Base-by-base conservation (phyloP, 2,888 invertebrate species). In the Netelia virgata region DNA sequence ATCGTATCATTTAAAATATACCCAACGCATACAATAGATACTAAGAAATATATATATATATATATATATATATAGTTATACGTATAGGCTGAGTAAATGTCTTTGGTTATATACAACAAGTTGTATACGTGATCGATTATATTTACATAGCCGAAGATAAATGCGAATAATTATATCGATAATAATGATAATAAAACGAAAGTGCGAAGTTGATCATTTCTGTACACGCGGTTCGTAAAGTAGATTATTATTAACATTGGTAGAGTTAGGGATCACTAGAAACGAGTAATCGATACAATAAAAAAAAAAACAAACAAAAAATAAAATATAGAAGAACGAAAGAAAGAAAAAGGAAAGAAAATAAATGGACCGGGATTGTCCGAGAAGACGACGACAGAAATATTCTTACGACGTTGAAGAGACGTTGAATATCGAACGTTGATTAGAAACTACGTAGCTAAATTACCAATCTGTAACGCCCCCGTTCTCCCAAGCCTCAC, bases 31-130 rank as follows among this genome's bases (percentile, higher is more conserved):
- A 23, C 23, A 3, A 23, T 23, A 23, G 53, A n/a, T 70, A 82
- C 11, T 57, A 79, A 23, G 59, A 18, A 75, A 61, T 66, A 73
- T 57, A 73, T 81, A 78, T 53, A 82, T 47, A 50, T 63, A 82
- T 76, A 80, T 64, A 83, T 68, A 73, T 63, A 82, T 72, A 68
- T 75, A 82, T 53, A 55, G 43, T 43, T 57, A 77, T 47, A 66
- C 79, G 73, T 79, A 47, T 68, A 77, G 70, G 76, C 77, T 84
- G 77, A 75, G 75, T 82, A 83, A 68, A 84, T 63, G 78, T 87
- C 86, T 87, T 87, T 87, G 86, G 86, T 84, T 81, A 70, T 82
- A 82, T 72, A 85, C 78, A 77, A 82, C 68, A 83, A 77, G 55
- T 82, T 83, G 81, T 84, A 86, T 75, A 84, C 76, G 78, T 82